Percentiles rank a stretch among this genome's conserved stretches.
phyloP scores from a whole-genome alignment of 1,140 invertebrate species.

The Hyles vespertilio region DNA sequence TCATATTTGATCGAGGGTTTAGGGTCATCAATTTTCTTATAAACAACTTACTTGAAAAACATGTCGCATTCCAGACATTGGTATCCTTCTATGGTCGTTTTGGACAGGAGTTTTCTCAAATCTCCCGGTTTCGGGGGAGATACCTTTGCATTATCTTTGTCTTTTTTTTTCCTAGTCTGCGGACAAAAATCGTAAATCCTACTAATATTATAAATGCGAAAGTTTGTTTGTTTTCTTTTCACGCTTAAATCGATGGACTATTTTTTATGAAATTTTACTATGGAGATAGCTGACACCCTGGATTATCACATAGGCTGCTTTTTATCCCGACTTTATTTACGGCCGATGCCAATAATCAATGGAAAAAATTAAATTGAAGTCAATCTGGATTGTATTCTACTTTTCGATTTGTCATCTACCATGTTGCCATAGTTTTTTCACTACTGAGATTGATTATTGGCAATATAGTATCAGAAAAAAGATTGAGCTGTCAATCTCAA shows the following conservation, averaged over 20 bases:
- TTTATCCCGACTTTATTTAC: neutral
- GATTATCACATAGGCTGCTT: neutral
- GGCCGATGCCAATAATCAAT: too few species aligned
- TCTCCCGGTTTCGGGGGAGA: slow-evolving; percentile 36
- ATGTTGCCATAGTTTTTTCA: too few species aligned
- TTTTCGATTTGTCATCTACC: too few species aligned
- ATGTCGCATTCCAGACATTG: slow-evolving; percentile 64
- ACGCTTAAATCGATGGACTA: neutral
- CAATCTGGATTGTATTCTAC: too few species aligned
- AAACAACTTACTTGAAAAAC: slow-evolving; percentile 58
- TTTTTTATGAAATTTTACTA: neutral
- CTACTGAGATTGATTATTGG: too few species aligned
- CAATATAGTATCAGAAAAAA: too few species aligned
- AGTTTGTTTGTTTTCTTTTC: too few species aligned
- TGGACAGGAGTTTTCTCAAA: slow-evolving; percentile 51
- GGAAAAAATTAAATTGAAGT: too few species aligned
- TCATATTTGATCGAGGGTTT: too few species aligned
- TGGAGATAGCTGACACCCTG: neutral
- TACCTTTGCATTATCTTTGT: slow-evolving; percentile 21
- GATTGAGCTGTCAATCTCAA: too few species aligned
- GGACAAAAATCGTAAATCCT: neutral
- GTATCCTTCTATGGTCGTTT: slow-evolving; percentile 59
- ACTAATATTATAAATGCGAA: too few species aligned
- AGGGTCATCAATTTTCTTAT: too few species aligned
- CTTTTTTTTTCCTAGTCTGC: slow-evolving; percentile 30